phyloP scores from a whole-genome alignment of 2,113 vertebrate species.

The Planiliza haematocheilus region DNA sequence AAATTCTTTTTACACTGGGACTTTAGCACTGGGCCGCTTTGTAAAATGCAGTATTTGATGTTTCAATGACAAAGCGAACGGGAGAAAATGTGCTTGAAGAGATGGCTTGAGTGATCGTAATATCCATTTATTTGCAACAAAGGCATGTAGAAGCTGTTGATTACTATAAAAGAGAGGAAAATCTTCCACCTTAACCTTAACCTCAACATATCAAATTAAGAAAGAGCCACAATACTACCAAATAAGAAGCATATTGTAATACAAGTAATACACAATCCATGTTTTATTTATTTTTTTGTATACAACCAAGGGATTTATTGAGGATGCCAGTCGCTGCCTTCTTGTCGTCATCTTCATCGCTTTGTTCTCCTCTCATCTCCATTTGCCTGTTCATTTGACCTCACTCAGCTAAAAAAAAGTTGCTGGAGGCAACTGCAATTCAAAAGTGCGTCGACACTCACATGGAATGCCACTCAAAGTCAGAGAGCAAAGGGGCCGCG shows the following conservation, averaged over 20 bases:
- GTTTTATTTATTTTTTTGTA: too few species aligned
- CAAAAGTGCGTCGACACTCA: constrained; percentile 17
- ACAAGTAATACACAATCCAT: too few species aligned
- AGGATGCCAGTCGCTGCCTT: not conserved
- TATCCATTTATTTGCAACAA: too few species aligned
- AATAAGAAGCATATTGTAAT: too few species aligned
- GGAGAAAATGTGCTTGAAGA: constrained; percentile 14
- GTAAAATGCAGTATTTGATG: too few species aligned
- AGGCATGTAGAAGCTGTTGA: constrained; percentile 13
- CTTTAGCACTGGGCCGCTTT: too few species aligned
- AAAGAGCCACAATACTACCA: too few species aligned
- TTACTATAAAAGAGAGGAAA: constrained; percentile 1
- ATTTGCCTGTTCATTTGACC: constrained; percentile 4
- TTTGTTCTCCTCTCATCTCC: not conserved
- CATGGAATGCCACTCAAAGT: constrained; percentile 31
- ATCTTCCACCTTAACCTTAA: too few species aligned
- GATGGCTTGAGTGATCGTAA: constrained; percentile 6
- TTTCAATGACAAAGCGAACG: not conserved
- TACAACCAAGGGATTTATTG: too few species aligned
- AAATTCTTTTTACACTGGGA: too few species aligned
- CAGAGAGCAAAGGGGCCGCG: constrained; percentile 16
- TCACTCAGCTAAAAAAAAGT: not conserved
- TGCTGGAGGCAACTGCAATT: constrained; percentile 28
- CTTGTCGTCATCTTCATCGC: not conserved
- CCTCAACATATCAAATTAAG: too few species aligned